Base-by-base conservation (phyloP, 2,113 vertebrate genomes). In the Oncorhynchus mykiss region DNA sequence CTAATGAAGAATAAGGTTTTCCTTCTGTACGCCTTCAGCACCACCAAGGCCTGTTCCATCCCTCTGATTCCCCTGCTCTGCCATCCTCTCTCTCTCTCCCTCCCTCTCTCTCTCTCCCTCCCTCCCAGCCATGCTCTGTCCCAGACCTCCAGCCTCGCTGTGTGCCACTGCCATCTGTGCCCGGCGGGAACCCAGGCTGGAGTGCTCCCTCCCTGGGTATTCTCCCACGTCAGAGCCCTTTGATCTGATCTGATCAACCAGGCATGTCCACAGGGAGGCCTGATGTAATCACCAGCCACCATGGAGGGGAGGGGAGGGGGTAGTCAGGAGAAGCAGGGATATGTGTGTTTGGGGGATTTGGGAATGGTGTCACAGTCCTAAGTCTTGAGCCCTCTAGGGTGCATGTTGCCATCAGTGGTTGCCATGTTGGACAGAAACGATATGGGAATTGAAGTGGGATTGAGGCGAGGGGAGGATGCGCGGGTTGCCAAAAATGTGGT, bases 91-190 rank as follows among this genome's bases (percentile, higher is more conserved):
- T 31, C 31, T 81, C 82, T 74, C 74, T 75, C 73, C 72, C 72
- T 57, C 54, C 54, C 54, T 65, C 62, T 39, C 39, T 31, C 31
- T 81, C 82, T 74, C 74, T 75, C 73, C 72, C 72, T 57, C 54
- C 54, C 54, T 57, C 84, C 74, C 80, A 20, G 87, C 71, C 60
- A 51, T 18, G 67, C 64, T 45, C 9, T 45, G 39, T 84, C 81
- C 34, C 31, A 39, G 81, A 85, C 85, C 82, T 86, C 68, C 80
- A 80, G 82, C 79, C 39, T 85, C 78, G 9, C 39, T 45, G 39
- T 45, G 39, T 45, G 9, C 39, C 39, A 6, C 59, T 85, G 87
- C 85, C 85, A 88, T 90, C 87, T 88, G 84, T 84, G 84, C 79
- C 88, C 68, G 62, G 70, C 76, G 57, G 80, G 85, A 81, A 82